These are phyloP conservation scores for Cheilosia variabilis DNA, from an alignment of 2,888 invertebrate species.

Conservation along the genomic window DNA sequence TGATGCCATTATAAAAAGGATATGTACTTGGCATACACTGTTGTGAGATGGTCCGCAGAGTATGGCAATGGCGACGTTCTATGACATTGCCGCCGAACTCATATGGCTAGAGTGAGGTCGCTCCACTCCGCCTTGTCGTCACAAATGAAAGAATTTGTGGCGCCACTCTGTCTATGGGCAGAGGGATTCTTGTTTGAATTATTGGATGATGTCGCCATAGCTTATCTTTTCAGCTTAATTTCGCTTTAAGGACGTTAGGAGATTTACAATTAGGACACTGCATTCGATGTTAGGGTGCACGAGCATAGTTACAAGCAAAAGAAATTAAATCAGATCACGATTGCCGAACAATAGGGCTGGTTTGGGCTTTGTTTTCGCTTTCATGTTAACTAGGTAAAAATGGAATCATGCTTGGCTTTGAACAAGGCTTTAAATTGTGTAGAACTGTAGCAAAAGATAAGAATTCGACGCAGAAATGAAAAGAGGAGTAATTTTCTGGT, in stretches of 20 bases:
- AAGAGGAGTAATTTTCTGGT: too few species aligned
- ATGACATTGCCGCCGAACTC: slow-evolving; percentile 51
- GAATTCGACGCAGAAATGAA: too few species aligned
- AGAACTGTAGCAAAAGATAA: too few species aligned
- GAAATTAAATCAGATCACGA: slow-evolving; percentile 10
- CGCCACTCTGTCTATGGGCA: slow-evolving; percentile 50
- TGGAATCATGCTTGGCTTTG: not conserved
- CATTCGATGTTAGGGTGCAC: slow-evolving; percentile 1
- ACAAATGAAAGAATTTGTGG: slow-evolving; percentile 55
- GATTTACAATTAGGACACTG: slow-evolving; percentile 40
- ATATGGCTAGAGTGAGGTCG: slow-evolving; percentile 34
- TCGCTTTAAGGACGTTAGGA: slow-evolving; percentile 33
- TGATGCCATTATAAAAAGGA: slow-evolving; percentile 59
- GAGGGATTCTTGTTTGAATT: slow-evolving; percentile 37
- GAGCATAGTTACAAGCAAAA: slow-evolving; percentile 1
- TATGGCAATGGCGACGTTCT: slow-evolving; percentile 36
- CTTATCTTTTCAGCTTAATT: slow-evolving; percentile 40
- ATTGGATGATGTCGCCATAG: slow-evolving; percentile 56
- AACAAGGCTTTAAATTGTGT: too few species aligned
- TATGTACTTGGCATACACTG: slow-evolving; percentile 59
- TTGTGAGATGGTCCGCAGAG: slow-evolving; percentile 60
- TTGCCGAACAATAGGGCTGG: not conserved
- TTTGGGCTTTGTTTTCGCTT: not conserved
- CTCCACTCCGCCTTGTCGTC: slow-evolving; percentile 33
- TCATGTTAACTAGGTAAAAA: not conserved